Evolutionary conservation across 2,888 invertebrate species (phyloP).

Genomic region (Ditula angustiorana): DNA sequence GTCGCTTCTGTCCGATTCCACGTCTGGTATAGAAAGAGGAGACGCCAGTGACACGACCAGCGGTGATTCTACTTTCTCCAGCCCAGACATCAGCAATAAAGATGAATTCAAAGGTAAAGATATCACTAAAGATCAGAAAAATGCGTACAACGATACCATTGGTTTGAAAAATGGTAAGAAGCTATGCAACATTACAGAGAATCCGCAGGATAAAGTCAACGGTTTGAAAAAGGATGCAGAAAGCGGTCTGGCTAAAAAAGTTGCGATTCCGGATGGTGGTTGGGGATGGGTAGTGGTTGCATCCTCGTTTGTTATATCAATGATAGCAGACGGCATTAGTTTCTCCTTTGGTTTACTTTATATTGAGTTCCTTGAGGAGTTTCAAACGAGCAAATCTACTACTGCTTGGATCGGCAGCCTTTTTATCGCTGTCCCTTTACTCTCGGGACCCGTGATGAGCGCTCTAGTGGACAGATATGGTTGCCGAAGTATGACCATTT

Average conservation of each 20-base stretch:
- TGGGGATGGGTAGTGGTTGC: constrained; percentile 97
- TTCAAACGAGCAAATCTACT: constrained; percentile 91
- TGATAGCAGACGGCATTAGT: constrained; percentile 96
- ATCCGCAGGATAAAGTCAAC: constrained; percentile 50
- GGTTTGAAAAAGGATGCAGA: constrained; percentile 48
- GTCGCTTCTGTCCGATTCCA: constrained; percentile 75
- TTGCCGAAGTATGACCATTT: constrained; percentile 91
- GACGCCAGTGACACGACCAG: constrained; percentile 69
- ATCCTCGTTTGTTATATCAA: constrained; percentile 93
- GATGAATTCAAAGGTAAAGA: constrained; percentile 46
- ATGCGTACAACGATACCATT: constrained; percentile 48
- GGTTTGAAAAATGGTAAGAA: constrained; percentile 45
- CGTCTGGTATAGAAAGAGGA: constrained; percentile 81
- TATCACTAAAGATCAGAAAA: constrained; percentile 53
- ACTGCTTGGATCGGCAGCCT: constrained; percentile 96
- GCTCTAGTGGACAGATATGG: constrained; percentile 94
- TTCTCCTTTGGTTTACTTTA: constrained; percentile 97
- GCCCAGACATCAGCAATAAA: constrained; percentile 66
- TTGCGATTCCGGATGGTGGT: constrained; percentile 91
- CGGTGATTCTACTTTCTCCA: constrained; percentile 65
- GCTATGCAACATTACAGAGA: constrained; percentile 55
- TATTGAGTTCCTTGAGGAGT: constrained; percentile 92
- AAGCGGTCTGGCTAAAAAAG: constrained; percentile 59
- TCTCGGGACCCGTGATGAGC: constrained; percentile 94
- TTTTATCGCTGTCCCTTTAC: constrained; percentile 94